Percentiles rank a stretch among this genome's conserved stretches.
Evolutionary conservation across 2,888 invertebrate genomes (phyloP).

Genomic region (Lucinisca nassula): DNA sequence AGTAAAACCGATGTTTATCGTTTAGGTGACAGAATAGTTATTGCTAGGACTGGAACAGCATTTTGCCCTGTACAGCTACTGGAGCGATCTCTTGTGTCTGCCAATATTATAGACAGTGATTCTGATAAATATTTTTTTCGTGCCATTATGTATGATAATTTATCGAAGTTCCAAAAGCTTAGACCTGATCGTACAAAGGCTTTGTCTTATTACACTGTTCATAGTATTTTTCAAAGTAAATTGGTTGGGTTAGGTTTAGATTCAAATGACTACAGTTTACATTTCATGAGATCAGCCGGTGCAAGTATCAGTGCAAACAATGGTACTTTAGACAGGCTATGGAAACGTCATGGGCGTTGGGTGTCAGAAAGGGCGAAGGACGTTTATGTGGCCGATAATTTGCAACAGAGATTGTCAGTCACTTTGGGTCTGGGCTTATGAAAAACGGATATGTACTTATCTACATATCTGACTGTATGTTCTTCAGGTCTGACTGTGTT

Average conservation of each 20-base stretch:
- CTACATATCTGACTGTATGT: too few species aligned
- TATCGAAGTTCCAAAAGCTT: neutral
- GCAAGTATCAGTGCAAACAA: neutral
- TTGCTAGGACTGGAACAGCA: neutral
- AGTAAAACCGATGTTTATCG: constrained; percentile 3
- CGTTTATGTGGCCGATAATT: neutral
- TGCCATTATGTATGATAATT: neutral
- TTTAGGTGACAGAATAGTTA: neutral
- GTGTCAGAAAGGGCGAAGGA: neutral
- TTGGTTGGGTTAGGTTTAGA: neutral
- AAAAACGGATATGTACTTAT: neutral
- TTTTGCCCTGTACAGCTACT: neutral
- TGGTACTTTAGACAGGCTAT: neutral
- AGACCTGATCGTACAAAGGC: neutral
- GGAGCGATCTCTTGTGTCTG: neutral
- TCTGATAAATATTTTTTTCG: neutral
- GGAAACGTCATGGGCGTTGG: neutral
- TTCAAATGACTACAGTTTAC: neutral
- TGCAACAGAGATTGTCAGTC: neutral
- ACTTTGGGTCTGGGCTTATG: neutral
- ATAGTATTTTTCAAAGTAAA: neutral
- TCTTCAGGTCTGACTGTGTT: too few species aligned
- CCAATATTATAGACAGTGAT: neutral
- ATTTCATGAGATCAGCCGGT: neutral
- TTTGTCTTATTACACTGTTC: neutral